Base-by-base conservation (phyloP, 1,140 invertebrate genomes). In the Bradysia coprophila region DNA sequence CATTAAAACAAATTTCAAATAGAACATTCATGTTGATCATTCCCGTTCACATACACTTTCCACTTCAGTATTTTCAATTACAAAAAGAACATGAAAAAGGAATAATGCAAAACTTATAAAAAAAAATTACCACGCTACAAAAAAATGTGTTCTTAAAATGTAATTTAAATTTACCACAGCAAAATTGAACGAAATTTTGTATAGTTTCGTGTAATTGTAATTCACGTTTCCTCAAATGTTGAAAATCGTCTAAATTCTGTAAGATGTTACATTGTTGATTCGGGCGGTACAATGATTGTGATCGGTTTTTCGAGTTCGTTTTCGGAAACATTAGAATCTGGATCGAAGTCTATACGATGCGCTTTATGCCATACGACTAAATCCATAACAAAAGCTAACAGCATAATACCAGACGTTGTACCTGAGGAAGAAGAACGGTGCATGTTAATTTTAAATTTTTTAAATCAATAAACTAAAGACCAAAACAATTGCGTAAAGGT, bases 331-430 rank as follows among this genome's bases (percentile, higher is more conserved):
- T 38, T 39, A 22, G 38, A 39, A 20, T 55, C 61, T 2, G 70
- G 70, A 43, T 71, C 70, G 49, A 72, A 71, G 47, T 72, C 69
- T 43, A 88, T 87, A 44, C 75, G 76, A 22, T 75, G 73, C 13
- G 84, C 81, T 56, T 83, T 81, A 52, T 77, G 79, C 78, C 79
- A 87, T 4, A 89, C 82, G 18, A 85, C 65, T 40, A 84, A 51
- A 56, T 90, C 85, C 51, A 88, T 78, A 42, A 85, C 60, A 54
- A 88, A 88, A 22, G 82, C 85, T 34, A 82, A 56, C 45, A 82
- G 66, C 68, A 88, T 76, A n/a, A 89, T 74, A 31, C 72, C 71
- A 33, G 78, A 78, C 1, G 85, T 87, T 22, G 82, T 77, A 48
- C 83, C 83, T 87, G 57, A 48, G 43, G 37, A 33, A 11, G n/a